Conservation (phyloP, 2,888 invertebrate genomes). For the Pimpla rufipes region DNA sequence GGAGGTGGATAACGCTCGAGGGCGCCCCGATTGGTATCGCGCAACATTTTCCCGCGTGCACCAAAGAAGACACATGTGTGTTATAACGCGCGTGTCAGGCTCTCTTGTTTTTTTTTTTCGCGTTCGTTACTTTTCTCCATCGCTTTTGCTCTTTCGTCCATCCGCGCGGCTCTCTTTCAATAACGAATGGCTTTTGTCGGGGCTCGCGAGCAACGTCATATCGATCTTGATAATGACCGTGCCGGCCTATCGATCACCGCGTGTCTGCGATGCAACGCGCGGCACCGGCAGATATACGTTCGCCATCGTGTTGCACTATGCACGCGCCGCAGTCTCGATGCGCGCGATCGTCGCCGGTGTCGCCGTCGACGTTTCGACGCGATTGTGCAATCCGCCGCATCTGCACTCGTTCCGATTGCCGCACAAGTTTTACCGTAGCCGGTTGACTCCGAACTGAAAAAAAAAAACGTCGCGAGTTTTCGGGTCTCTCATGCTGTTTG, state of each 20-base stretch:
- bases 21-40: slow-evolving; percentile 21
- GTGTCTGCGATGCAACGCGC: slow-evolving; percentile 30
- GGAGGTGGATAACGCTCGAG: not conserved
- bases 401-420: slow-evolving; percentile 41
- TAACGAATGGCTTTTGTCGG: slow-evolving; percentile 36
- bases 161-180: slow-evolving; percentile 33
- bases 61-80: slow-evolving; percentile 33
- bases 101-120: slow-evolving; percentile 37
- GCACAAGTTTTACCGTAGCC: slow-evolving; percentile 26
- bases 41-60: slow-evolving; percentile 3
- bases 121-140: slow-evolving; percentile 39
- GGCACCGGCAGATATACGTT: slow-evolving; percentile 3
- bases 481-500: slow-evolving; percentile 38
- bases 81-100: slow-evolving; percentile 40
- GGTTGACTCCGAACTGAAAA: slow-evolving; percentile 30
- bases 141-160: slow-evolving; percentile 38
- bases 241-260: slow-evolving; percentile 42
- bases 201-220: slow-evolving; percentile 48
- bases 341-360: slow-evolving; percentile 43
- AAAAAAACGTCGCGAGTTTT: slow-evolving; percentile 13
- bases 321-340: not conserved
- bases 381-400: slow-evolving; percentile 43
- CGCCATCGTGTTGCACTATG: not conserved
- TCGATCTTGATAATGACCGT: slow-evolving; percentile 55
- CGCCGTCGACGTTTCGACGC: slow-evolving; percentile 35